Conservation (phyloP, 2,113 vertebrate species). For the Heliornis fulica region DNA sequence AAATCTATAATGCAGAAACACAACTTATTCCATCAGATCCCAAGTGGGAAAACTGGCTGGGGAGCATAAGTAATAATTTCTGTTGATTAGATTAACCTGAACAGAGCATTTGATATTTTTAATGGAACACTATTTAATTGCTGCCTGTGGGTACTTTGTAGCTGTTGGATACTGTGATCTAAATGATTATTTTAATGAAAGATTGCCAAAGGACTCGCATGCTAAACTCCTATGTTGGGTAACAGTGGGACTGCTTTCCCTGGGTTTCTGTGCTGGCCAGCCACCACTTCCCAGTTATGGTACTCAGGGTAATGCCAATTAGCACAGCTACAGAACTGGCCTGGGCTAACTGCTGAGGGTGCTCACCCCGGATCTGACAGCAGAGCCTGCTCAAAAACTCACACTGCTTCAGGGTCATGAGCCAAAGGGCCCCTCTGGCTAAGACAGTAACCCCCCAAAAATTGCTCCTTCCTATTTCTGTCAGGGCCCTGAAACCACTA, state of each 20-base stretch:
- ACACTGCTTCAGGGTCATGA: background rate
- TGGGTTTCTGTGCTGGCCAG: background rate
- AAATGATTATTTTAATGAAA: background rate
- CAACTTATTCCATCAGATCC: background rate
- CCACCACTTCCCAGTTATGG: background rate
- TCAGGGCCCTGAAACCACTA: background rate
- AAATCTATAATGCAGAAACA: background rate
- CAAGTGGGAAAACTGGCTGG: background rate
- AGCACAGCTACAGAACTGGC: background rate
- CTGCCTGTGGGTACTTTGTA: background rate
- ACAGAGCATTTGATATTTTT: slow-evolving; percentile 23
- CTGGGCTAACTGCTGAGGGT: background rate
- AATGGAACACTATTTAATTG: background rate
- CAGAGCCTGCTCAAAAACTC: background rate
- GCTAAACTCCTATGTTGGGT: background rate
- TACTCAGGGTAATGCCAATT: background rate
- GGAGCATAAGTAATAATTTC: background rate
- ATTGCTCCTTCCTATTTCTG: background rate
- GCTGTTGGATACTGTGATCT: slow-evolving; percentile 28
- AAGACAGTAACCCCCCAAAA: background rate
- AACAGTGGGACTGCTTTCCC: background rate
- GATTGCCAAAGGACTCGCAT: background rate
- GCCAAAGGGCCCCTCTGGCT: background rate
- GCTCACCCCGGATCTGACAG: background rate
- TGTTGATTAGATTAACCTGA: slow-evolving; percentile 11